Evolutionary conservation across 2,888 invertebrate genomes (phyloP), one percentile per base, ranked within the genome.

Genomic region (Neuroscelio doddi): DNA sequence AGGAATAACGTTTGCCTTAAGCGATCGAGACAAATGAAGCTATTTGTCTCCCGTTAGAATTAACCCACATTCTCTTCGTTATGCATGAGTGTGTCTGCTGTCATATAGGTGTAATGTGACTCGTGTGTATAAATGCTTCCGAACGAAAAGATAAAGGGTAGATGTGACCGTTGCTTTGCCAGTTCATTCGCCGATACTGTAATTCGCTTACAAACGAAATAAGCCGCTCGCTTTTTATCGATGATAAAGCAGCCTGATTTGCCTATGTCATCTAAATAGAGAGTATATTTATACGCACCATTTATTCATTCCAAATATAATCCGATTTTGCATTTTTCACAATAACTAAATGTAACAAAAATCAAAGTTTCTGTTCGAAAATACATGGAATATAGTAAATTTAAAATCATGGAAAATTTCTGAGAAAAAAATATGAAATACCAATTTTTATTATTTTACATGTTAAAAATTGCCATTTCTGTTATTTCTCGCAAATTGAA

Each of bases 11-110:
- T 47, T 70, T 68, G 74, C 71, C 74, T 76, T 73, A 74, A 76
- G 76, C 78, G 76, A 78, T 76, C 75, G 75, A 68, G 71, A 74
- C 69, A 75, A 78, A 77, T 78, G 74, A 75, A 76, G 71, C 71
- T 70, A 74, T 77, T 76, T 76, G 76, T 77, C 73, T 71, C 70
- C 62, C 70, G 67, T 55, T 67, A 61, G 63, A 74, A 75, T 73
- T 76, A 76, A 73, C 71, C 70, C 69, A 70, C 69, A 72, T 74
- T 66, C 55, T 29, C 56, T 46, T 47, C 36, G 49, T 50, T 53
- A 41, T 42, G 45, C 29, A 16, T 29, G 64, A 52, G 42, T 44
- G 44, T 45, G 44, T 57, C 53, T 5, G 21, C 5, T 21, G 21
- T 21, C 21, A 21, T 3, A 21, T 21, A 21, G 3, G 5, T 5